phyloP scores from a whole-genome alignment of 92 coral and sea anemone genomes.

The Pocillopora grandis region DNA sequence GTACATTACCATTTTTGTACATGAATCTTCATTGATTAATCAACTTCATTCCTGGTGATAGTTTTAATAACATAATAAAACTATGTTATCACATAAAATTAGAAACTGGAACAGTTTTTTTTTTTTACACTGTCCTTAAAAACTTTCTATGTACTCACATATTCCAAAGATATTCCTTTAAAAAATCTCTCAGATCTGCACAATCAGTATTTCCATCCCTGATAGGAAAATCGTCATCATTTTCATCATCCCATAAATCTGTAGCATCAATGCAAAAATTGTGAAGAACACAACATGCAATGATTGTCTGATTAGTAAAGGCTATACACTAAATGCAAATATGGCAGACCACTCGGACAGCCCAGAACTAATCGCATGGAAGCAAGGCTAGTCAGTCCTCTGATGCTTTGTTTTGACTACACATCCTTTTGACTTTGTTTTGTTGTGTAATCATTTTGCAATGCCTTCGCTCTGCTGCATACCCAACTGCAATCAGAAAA shows the following conservation, averaged over 20 bases:
- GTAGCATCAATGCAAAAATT: too few relatives aligned
- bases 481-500: too few relatives aligned
- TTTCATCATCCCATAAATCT: conserved; percentile 32
- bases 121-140: not conserved
- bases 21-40: too few relatives aligned
- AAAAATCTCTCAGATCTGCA: conserved; percentile 40
- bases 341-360: too few relatives aligned
- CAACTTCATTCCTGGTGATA: too few relatives aligned
- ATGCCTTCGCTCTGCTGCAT: too few relatives aligned
- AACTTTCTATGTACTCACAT: not conserved
- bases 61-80: not conserved
- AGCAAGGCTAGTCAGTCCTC: too few relatives aligned
- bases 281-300: conserved; percentile 23
- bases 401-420: too few relatives aligned
- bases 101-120: not conserved
- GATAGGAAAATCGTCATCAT: conserved; percentile 17
- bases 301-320: conserved; percentile 37
- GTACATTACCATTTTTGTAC: too few relatives aligned
- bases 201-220: conserved; percentile 26
- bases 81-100: not conserved
- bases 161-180: conserved; percentile 36
- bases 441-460: too few relatives aligned
- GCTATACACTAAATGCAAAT: not conserved
- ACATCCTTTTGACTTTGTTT: too few relatives aligned
- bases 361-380: too few relatives aligned